phyloP scores from a whole-genome alignment of 2,797 vertebrate genomes.

The Kryptolebias ocellatus region DNA sequence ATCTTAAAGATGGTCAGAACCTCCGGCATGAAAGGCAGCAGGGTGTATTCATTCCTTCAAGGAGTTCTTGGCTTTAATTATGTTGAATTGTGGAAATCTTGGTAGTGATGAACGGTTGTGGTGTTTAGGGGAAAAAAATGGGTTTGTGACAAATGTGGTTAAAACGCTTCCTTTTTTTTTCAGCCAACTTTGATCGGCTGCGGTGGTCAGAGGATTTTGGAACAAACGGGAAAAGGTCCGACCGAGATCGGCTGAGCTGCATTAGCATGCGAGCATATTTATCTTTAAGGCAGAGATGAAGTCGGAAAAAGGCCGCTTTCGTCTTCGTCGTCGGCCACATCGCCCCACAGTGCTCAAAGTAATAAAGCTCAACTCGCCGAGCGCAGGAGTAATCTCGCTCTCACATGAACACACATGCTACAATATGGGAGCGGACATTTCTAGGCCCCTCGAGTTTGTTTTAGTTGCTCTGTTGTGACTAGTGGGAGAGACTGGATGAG shows the following conservation, averaged over 20 bases:
- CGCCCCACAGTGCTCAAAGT: constrained; percentile 39
- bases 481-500: constrained; percentile 22
- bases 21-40: no score
- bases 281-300: constrained; percentile 34
- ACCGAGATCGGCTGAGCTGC: constrained; percentile 11
- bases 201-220: constrained; percentile 50
- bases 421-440: constrained; percentile 55
- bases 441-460: constrained; percentile 46
- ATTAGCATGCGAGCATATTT: constrained; percentile 12
- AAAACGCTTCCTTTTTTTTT: constrained; percentile 56
- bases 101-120: no score
- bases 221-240: constrained; percentile 51
- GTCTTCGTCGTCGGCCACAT: constrained; percentile 41
- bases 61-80: no score
- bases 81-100: no score
- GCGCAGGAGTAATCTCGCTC: constrained; percentile 37
- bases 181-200: constrained; percentile 36
- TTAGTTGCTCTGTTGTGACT: constrained; percentile 50
- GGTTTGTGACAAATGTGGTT: constrained; percentile 38
- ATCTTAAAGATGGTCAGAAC: no score
- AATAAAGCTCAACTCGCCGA: constrained; percentile 47
- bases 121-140: constrained; percentile 33
- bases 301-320: constrained; percentile 44
- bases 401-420: constrained; percentile 31
- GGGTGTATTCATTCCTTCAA: no score